Evolutionary conservation across 2,888 invertebrate species (phyloP).

Genomic region (Ormia ochracea): DNA sequence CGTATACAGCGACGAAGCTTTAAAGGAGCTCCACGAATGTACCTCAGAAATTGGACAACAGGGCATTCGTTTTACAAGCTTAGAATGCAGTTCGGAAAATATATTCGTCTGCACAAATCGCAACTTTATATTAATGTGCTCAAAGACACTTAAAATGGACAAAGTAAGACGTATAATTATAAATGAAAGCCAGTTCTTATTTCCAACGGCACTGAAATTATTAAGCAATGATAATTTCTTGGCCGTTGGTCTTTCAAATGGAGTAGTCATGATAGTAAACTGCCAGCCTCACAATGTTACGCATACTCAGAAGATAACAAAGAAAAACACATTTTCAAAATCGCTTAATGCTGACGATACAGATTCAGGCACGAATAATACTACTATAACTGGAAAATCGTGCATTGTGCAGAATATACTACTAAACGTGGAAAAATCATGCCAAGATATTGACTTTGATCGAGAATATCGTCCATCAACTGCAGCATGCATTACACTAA

Average conservation of each 20-base stretch:
- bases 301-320: constrained; percentile 33
- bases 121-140: constrained; percentile 74
- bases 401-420: constrained; percentile 77
- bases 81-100: constrained; percentile 72
- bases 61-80: constrained; percentile 73
- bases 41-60: constrained; percentile 64
- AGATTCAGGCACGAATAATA: constrained; percentile 24
- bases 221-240: constrained; percentile 72
- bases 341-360: neutral
- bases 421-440: constrained; percentile 37
- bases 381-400: constrained; percentile 72
- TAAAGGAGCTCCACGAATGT: constrained; percentile 72
- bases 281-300: constrained; percentile 66
- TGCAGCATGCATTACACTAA: constrained; percentile 65
- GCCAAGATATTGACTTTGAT: constrained; percentile 25
- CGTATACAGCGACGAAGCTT: constrained; percentile 73
- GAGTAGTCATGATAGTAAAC: constrained; percentile 74
- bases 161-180: constrained; percentile 71
- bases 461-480: constrained; percentile 67
- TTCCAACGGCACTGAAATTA: constrained; percentile 72
- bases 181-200: constrained; percentile 72
- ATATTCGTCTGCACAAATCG: constrained; percentile 74
- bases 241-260: constrained; percentile 74
- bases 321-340: constrained; percentile 15
- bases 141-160: constrained; percentile 71